A percentile compares a stretch with the other conserved stretches of the same genome.
Evolutionary conservation across 2,888 invertebrate species (phyloP).

Genomic region (Megamerina dolium): DNA sequence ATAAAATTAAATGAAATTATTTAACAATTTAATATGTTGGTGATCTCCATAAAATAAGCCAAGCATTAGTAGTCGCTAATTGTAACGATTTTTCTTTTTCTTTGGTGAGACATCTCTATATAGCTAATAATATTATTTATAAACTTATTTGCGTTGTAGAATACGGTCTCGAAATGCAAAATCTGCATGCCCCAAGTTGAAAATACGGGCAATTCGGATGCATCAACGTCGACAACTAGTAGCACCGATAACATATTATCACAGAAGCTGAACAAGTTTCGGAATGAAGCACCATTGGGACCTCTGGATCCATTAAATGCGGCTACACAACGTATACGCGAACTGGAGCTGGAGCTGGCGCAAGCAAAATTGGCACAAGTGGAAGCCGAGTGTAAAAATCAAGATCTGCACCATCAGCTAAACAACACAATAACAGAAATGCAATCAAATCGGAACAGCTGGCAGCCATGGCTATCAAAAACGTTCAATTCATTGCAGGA

Average conservation of each 20-base stretch:
- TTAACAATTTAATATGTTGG: too few species aligned
- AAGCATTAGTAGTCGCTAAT: too few species aligned
- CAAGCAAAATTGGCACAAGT: slow-evolving; percentile 95
- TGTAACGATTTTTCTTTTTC: too few species aligned
- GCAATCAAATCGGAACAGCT: slow-evolving; percentile 53
- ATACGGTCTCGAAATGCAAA: slow-evolving; percentile 54
- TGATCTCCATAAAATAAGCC: too few species aligned
- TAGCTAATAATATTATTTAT: too few species aligned
- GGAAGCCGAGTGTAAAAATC: slow-evolving; percentile 93
- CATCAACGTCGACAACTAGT: not conserved
- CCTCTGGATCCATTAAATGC: slow-evolving; percentile 45
- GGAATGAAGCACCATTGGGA: slow-evolving; percentile 39
- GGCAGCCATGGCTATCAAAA: slow-evolving; percentile 93
- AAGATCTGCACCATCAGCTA: slow-evolving; percentile 87
- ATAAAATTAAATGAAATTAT: too few species aligned
- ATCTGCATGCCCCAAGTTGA: slow-evolving; percentile 33
- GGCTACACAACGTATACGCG: slow-evolving; percentile 61
- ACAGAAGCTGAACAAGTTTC: slow-evolving; percentile 18
- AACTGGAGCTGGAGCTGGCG: slow-evolving; percentile 91
- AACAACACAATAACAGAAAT: slow-evolving; percentile 75
- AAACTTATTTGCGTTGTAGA: slow-evolving; percentile 45
- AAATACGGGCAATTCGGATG: too few species aligned
- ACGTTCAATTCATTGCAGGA: slow-evolving; percentile 59
- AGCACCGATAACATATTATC: slow-evolving; percentile 12
- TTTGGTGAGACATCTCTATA: too few species aligned